Evolutionary conservation across 2,113 vertebrate species (phyloP).

Genomic region (Zapornia atra): DNA sequence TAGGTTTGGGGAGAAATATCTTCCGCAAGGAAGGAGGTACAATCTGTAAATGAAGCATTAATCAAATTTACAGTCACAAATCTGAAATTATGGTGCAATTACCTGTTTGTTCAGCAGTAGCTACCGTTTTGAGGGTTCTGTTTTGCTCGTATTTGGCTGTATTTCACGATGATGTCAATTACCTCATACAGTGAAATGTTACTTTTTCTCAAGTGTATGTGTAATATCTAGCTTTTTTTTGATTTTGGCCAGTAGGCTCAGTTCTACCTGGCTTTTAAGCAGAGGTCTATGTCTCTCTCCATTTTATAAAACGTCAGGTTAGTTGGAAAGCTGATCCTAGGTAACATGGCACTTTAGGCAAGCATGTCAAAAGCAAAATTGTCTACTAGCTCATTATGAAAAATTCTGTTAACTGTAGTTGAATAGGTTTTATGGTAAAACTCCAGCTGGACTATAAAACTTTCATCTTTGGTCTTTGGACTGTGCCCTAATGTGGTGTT

Average conservation of each 20-base stretch:
- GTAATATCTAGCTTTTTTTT: not conserved
- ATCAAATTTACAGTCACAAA: slow-evolving; percentile 13
- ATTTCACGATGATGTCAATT: not conserved
- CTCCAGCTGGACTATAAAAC: not conserved
- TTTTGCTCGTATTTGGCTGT: not conserved
- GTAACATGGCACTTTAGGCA: not conserved
- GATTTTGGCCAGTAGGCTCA: not conserved
- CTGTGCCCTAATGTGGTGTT: not conserved
- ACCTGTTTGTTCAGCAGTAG: not conserved
- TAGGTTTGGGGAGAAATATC: not conserved
- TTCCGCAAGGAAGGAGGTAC: not conserved
- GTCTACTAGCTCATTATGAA: not conserved
- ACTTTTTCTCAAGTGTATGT: not conserved
- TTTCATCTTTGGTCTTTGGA: not conserved
- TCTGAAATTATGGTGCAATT: slow-evolving; percentile 8
- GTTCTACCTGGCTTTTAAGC: not conserved
- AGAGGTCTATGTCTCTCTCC: not conserved
- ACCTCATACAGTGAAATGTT: not conserved
- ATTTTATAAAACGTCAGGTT: not conserved
- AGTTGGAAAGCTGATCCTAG: not conserved
- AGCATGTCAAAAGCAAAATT: not conserved
- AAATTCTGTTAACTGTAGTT: not conserved
- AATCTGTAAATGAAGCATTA: slow-evolving; percentile 14
- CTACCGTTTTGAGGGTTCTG: not conserved
- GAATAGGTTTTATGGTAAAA: not conserved